Evolutionary conservation across 2,888 invertebrate species (phyloP).

Genomic region (Carabus problematicus): DNA sequence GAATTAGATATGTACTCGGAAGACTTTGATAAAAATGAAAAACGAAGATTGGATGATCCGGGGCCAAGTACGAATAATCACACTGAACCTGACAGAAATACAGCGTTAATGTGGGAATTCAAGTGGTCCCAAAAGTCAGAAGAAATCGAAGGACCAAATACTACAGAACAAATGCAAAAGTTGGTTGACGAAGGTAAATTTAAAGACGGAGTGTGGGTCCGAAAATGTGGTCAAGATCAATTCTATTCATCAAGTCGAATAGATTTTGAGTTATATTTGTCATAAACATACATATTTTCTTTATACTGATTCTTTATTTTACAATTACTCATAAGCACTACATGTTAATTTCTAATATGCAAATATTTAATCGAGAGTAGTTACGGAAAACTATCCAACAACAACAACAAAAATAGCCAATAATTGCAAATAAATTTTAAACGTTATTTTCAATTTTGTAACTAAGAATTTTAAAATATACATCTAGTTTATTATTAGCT

Average conservation of each 20-base stretch:
- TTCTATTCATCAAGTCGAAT: conserved; percentile 90
- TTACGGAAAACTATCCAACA: too few relatives aligned
- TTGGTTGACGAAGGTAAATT: conserved; percentile 89
- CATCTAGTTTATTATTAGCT: too few relatives aligned
- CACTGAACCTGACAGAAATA: conserved; percentile 51
- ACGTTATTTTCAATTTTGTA: too few relatives aligned
- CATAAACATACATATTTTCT: conserved; percentile 20
- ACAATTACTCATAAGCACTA: too few relatives aligned
- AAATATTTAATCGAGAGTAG: too few relatives aligned
- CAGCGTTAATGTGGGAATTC: conserved; percentile 83
- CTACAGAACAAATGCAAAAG: conserved; percentile 86
- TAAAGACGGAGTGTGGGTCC: conserved; percentile 83
- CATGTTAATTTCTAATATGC: background rate
- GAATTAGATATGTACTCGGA: conserved; percentile 94
- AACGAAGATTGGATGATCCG: conserved; percentile 59
- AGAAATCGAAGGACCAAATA: conserved; percentile 84
- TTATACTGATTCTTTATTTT: too few relatives aligned
- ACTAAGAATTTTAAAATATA: too few relatives aligned
- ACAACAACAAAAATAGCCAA: too few relatives aligned
- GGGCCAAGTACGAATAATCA: conserved; percentile 48
- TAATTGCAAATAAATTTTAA: too few relatives aligned
- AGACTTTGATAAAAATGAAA: conserved; percentile 83
- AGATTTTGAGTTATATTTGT: conserved; percentile 92
- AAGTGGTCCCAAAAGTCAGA: conserved; percentile 84
- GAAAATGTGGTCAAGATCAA: conserved; percentile 75